Evolutionary conservation across 2,888 invertebrate genomes (phyloP).

Genomic region (Portevinia maculata): DNA sequence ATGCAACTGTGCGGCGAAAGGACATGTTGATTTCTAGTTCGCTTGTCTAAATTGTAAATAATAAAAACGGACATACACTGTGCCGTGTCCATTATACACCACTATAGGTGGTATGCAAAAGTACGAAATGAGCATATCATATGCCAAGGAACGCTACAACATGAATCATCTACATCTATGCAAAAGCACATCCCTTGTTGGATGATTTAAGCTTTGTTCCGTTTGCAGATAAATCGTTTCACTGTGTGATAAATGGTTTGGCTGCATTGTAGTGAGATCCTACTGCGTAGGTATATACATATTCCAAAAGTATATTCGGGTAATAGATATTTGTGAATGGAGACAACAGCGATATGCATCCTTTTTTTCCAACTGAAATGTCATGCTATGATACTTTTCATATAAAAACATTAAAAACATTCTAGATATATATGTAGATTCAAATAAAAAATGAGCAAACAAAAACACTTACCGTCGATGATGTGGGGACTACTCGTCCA

Average conservation of each 20-base stretch:
- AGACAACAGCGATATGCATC: conserved; percentile 31
- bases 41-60: conserved; percentile 38
- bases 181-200: conserved; percentile 29
- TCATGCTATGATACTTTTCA: conserved; percentile 20
- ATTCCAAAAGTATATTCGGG: conserved; percentile 2
- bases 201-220: conserved; percentile 45
- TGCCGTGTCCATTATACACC: conserved; percentile 26
- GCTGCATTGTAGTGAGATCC: conserved; percentile 5
- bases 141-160: conserved; percentile 14
- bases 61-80: conserved; percentile 51
- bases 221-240: conserved; percentile 49
- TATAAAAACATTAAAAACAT: conserved; percentile 14
- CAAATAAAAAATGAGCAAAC: conserved; percentile 21
- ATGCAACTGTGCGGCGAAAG: conserved; percentile 18
- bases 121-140: conserved; percentile 21
- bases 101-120: conserved; percentile 29
- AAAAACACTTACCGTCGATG: conserved; percentile 11
- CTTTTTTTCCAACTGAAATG: neutral
- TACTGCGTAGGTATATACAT: neutral
- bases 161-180: conserved; percentile 36
- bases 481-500: conserved; percentile 25
- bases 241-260: conserved; percentile 59
- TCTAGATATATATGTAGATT: neutral
- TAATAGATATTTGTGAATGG: conserved; percentile 12
- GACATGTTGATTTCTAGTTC: conserved; percentile 15